Conservation (phyloP, 2,797 vertebrate species). For the Octomys mimax region DNA sequence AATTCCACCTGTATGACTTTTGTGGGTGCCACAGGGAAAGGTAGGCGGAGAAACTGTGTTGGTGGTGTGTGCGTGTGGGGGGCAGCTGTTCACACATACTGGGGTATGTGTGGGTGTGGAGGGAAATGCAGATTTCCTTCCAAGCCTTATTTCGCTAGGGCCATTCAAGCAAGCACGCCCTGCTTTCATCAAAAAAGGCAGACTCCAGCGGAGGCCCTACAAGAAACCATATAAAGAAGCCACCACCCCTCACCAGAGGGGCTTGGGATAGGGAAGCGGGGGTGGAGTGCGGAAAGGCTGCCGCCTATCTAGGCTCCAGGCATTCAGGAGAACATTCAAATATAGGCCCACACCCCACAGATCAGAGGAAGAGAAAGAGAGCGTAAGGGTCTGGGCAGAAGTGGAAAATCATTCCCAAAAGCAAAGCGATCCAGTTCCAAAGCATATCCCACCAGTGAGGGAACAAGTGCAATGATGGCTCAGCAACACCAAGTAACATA, state of each 20-base stretch:
- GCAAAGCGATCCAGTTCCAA: slow-evolving; percentile 38
- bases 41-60: slow-evolving; percentile 57
- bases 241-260: slow-evolving; percentile 73
- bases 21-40: slow-evolving; percentile 12
- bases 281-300: slow-evolving; percentile 74
- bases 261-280: slow-evolving; percentile 63
- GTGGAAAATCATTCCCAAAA: slow-evolving; percentile 40
- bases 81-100: slow-evolving; percentile 71
- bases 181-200: slow-evolving; percentile 52
- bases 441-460: slow-evolving; percentile 34
- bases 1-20: slow-evolving; percentile 63
- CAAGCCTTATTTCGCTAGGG: slow-evolving; percentile 56
- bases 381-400: not conserved
- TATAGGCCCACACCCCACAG: slow-evolving; percentile 48
- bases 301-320: slow-evolving; percentile 63
- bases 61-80: not conserved
- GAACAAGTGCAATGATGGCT: slow-evolving; percentile 68
- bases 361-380: slow-evolving; percentile 54
- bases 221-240: slow-evolving; percentile 79
- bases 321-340: slow-evolving; percentile 62
- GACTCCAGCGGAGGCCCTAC: slow-evolving; percentile 75
- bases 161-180: slow-evolving; percentile 31
- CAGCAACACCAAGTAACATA: slow-evolving; percentile 40
- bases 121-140: slow-evolving; percentile 69
- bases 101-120: slow-evolving; percentile 74